Evolutionary conservation across 1,140 invertebrate genomes (phyloP).

Genomic region (Cherax quadricarinatus): DNA sequence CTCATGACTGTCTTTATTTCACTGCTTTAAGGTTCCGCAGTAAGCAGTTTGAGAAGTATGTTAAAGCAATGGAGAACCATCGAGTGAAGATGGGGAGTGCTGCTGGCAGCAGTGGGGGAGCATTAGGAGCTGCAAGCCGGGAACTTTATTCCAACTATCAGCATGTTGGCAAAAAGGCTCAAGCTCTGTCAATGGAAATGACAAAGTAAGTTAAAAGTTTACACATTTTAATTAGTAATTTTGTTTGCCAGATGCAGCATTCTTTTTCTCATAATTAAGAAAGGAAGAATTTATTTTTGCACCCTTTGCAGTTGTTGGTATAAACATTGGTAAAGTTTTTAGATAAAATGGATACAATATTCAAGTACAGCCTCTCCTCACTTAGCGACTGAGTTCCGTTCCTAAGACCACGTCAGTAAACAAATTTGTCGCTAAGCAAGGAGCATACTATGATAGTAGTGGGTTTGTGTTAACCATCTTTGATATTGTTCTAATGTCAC

Average conservation of each 20-base stretch:
- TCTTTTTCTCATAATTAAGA: too few species aligned
- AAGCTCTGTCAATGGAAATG: constrained; percentile 41
- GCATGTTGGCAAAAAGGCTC: constrained; percentile 31
- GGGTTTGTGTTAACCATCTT: too few species aligned
- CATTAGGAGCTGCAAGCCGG: constrained; percentile 12
- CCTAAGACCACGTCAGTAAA: too few species aligned
- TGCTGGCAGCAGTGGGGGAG: constrained; percentile 24
- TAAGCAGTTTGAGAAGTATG: constrained; percentile 58
- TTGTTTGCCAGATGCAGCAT: too few species aligned
- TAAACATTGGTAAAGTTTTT: too few species aligned
- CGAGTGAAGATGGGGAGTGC: constrained; percentile 50
- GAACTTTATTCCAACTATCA: constrained; percentile 10
- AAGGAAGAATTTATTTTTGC: neutral
- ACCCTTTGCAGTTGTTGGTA: too few species aligned
- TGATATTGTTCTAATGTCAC: too few species aligned
- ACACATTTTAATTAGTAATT: neutral
- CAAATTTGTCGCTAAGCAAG: too few species aligned
- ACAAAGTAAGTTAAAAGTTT: constrained; percentile 38
- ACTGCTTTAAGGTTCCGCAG: constrained; percentile 43
- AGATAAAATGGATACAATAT: too few species aligned
- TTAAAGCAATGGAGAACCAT: constrained; percentile 62
- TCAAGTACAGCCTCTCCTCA: too few species aligned
- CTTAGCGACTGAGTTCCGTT: too few species aligned
- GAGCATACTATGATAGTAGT: too few species aligned
- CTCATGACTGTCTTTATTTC: neutral